Conservation (phyloP, 2,888 invertebrate species). For the Parelbella ahira region DNA sequence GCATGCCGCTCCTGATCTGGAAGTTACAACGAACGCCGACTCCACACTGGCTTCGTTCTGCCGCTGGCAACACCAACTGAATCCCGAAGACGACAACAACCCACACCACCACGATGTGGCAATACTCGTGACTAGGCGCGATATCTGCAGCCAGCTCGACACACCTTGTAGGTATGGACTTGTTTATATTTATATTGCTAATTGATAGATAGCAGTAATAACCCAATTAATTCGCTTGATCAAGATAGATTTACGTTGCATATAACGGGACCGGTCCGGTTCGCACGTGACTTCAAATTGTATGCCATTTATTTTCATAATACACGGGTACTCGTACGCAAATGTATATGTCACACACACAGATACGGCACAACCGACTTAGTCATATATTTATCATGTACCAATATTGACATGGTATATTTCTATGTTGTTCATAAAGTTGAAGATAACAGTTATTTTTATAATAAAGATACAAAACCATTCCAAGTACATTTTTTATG, state of each 20-base stretch:
- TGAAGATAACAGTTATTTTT: too few species aligned
- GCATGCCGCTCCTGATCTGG: constrained; percentile 82
- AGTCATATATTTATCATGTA: constrained; percentile 4
- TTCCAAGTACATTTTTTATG: too few species aligned
- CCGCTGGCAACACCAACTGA: constrained; percentile 88
- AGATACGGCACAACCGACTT: constrained; percentile 15
- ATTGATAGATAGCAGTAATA: constrained; percentile 18
- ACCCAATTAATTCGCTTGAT: constrained; percentile 19
- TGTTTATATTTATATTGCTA: constrained; percentile 27
- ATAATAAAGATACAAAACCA: too few species aligned
- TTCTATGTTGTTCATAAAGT: too few species aligned
- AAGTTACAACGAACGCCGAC: constrained; percentile 90
- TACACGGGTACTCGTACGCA: too few species aligned
- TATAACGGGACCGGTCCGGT: constrained; percentile 17
- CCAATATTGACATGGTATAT: too few species aligned
- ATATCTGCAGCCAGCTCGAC: constrained; percentile 84
- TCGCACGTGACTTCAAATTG: constrained; percentile 16
- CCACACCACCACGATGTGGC: constrained; percentile 96
- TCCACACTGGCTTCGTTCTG: constrained; percentile 92
- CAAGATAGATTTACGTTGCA: constrained; percentile 21
- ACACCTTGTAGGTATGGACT: constrained; percentile 74
- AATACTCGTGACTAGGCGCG: constrained; percentile 89
- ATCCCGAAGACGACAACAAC: constrained; percentile 87
- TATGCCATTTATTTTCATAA: constrained; percentile 21
- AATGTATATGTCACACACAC: too few species aligned